phyloP scores from a whole-genome alignment of 2,797 vertebrate genomes.

The Gymnocypris eckloni region DNA sequence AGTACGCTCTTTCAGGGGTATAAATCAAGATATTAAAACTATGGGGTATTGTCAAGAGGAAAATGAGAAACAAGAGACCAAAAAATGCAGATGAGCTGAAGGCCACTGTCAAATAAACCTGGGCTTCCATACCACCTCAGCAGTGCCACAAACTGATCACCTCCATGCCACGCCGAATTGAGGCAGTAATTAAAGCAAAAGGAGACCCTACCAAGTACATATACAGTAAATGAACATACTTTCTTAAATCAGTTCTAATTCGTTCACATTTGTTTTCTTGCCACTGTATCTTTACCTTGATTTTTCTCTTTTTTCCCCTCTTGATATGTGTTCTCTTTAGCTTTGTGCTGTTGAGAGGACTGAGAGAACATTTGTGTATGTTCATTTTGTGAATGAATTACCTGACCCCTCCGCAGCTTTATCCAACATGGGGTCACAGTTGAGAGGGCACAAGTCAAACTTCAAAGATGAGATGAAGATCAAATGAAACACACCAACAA shows the following conservation, averaged over 20 bases:
- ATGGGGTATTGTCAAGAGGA: too few species aligned
- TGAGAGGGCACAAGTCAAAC: slow-evolving; percentile 42
- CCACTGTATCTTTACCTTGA: neutral
- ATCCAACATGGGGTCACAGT: slow-evolving; percentile 31
- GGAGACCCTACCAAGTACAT: too few species aligned
- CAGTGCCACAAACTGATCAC: too few species aligned
- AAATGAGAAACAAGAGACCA: too few species aligned
- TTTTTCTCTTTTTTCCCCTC: neutral
- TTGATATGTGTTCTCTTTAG: neutral
- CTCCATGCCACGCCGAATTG: too few species aligned
- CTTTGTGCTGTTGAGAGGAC: neutral
- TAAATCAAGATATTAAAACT: too few species aligned
- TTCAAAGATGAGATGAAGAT: slow-evolving; percentile 37
- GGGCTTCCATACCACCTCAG: too few species aligned
- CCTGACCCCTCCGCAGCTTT: neutral
- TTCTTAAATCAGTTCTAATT: neutral
- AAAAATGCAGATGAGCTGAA: too few species aligned
- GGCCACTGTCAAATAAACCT: too few species aligned
- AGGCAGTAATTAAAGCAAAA: too few species aligned
- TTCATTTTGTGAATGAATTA: slow-evolving; percentile 40
- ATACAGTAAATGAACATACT: too few species aligned
- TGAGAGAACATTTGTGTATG: neutral
- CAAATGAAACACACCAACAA: slow-evolving; percentile 41
- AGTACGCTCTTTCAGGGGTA: too few species aligned
- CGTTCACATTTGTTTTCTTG: neutral